phyloP scores from a whole-genome alignment of 2,797 vertebrate genomes.

The Danionella dracula region DNA sequence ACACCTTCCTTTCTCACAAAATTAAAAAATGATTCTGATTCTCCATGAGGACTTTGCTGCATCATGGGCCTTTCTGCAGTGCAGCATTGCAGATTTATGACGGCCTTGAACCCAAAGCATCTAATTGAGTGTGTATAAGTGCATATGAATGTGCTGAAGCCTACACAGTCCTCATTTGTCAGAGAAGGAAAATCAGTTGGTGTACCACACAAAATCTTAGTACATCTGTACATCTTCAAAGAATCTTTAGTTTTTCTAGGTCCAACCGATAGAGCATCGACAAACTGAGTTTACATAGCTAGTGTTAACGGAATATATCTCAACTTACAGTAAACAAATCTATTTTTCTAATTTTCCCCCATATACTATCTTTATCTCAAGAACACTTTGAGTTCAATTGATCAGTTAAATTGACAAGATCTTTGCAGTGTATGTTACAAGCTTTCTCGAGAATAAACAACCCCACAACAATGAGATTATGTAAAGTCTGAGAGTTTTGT shows the following conservation, averaged over 20 bases:
- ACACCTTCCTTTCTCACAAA: background rate
- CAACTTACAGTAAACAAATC: too few species aligned
- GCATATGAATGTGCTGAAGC: background rate
- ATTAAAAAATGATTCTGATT: constrained; percentile 12
- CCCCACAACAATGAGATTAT: too few species aligned
- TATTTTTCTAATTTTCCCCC: too few species aligned
- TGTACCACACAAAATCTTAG: background rate
- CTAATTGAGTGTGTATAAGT: constrained; percentile 23
- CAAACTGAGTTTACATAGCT: background rate
- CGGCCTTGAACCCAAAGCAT: background rate
- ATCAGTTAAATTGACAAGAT: too few species aligned
- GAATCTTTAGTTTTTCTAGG: background rate
- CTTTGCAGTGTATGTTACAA: too few species aligned
- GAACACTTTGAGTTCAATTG: too few species aligned
- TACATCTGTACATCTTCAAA: background rate
- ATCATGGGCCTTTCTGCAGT: constrained; percentile 76
- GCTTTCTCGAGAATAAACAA: too few species aligned
- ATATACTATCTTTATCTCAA: too few species aligned
- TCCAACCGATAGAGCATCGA: background rate
- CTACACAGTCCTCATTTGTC: background rate
- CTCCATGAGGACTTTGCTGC: constrained; percentile 72
- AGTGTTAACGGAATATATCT: too few species aligned
- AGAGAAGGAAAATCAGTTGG: background rate
- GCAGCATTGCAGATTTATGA: constrained; percentile 87
- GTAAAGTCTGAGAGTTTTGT: too few species aligned